Conservation (phyloP, 2,888 invertebrate genomes). For the Seira musarum region DNA sequence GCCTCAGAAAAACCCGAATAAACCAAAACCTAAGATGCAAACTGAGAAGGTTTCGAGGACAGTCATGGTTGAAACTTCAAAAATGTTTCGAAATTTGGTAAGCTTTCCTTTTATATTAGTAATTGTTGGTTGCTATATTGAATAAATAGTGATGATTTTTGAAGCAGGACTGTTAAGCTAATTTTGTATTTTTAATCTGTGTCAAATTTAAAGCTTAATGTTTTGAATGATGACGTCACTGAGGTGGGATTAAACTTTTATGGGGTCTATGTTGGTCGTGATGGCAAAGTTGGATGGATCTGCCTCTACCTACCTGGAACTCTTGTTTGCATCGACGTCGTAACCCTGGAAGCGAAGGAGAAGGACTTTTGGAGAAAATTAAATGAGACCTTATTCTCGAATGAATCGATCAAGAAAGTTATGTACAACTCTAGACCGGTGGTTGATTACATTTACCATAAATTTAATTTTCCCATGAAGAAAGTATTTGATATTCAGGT, state of each 20-base stretch:
- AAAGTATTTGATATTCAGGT: slow-evolving; percentile 73
- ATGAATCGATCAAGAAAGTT: slow-evolving; percentile 70
- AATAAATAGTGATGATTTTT: too few species aligned
- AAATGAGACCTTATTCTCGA: slow-evolving; percentile 60
- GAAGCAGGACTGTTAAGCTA: too few species aligned
- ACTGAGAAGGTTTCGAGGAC: too few species aligned
- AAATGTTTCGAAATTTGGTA: too few species aligned
- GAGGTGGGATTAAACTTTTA: slow-evolving; percentile 37
- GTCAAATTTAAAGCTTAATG: too few species aligned
- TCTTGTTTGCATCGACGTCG: slow-evolving; percentile 29
- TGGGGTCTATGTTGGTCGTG: slow-evolving; percentile 28
- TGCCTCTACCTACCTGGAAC: background rate
- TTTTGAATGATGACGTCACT: too few species aligned
- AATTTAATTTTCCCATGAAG: slow-evolving; percentile 70
- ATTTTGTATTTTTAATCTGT: too few species aligned
- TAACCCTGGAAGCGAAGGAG: background rate
- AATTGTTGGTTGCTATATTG: too few species aligned
- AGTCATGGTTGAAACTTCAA: too few species aligned
- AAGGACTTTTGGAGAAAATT: slow-evolving; percentile 14
- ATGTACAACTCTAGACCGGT: slow-evolving; percentile 72
- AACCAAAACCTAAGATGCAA: too few species aligned
- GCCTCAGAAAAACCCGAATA: too few species aligned
- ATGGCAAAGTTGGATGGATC: slow-evolving; percentile 33
- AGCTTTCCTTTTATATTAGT: too few species aligned
- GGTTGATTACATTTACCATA: slow-evolving; percentile 71